Percentiles rank a stretch among this genome's conserved stretches.
Conservation (phyloP, 2,888 invertebrate species). For the Nomada hirtipes region DNA sequence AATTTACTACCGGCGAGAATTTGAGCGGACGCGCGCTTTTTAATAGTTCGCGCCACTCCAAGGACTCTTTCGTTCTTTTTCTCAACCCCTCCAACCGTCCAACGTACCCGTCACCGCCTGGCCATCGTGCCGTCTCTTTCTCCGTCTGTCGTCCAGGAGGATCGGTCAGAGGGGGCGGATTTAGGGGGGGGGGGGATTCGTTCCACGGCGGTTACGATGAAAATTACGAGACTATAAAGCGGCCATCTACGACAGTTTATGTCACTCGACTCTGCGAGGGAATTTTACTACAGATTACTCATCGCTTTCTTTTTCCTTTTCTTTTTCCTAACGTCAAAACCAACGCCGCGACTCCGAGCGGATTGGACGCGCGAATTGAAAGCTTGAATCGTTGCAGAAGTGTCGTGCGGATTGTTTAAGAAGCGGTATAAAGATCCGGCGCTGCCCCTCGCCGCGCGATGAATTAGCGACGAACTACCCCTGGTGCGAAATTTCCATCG, state of each 20-base stretch:
- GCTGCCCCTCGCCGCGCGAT: too few relatives aligned
- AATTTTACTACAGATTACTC: conserved; percentile 73
- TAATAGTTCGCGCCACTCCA: conserved; percentile 78
- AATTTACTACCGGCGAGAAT: conserved; percentile 82
- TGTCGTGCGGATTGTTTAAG: background rate
- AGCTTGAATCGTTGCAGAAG: background rate
- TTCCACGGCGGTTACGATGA: conserved; percentile 67
- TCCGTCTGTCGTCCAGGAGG: conserved; percentile 38
- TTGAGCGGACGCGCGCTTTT: conserved; percentile 81
- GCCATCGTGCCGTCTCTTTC: conserved; percentile 23
- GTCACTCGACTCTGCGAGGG: conserved; percentile 56
- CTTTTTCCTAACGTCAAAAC: conserved; percentile 47
- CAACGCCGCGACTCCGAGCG: background rate
- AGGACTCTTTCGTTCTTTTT: conserved; percentile 59
- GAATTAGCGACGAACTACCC: conserved; percentile 1
- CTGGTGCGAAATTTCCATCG: background rate
- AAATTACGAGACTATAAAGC: conserved; percentile 73
- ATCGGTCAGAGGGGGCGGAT: conserved; percentile 32
- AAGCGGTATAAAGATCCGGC: background rate
- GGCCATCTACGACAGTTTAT: conserved; percentile 63
- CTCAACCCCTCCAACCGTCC: background rate
- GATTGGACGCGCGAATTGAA: background rate
- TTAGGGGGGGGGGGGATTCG: conserved; percentile 51
- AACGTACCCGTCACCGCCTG: background rate
- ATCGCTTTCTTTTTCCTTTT: conserved; percentile 62